Base-by-base conservation (phyloP, 2,113 vertebrate genomes). In the Regulus satrapa region DNA sequence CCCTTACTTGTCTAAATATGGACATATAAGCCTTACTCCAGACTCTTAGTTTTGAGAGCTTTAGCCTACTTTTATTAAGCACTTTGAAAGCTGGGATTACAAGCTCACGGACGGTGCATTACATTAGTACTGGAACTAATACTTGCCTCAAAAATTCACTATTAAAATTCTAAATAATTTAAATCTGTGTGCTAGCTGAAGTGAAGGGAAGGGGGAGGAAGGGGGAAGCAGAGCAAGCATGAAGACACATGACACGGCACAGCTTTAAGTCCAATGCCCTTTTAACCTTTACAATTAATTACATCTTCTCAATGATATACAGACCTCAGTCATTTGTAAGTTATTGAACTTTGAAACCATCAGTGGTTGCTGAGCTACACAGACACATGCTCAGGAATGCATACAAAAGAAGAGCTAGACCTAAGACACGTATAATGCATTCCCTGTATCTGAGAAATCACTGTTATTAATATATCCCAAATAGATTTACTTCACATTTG, bases 31-130 rank as follows among this genome's bases (percentile, higher is more conserved):
- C 89, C 46, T 91, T 85, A 85, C 48, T 93, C 16, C 36, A 88
- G 56, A 72, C 63, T 92, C 59, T 54, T n/a, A 69, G 26, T 89
- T 85, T 69, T 94, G 78, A 95, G 85, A 96, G 85, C 55, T 84
- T 94, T 90, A 94, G 88, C 88, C 90, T 96, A 84, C 78, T 96
- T 96, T 93, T 64, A 88, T 80, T 94, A 95, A 94, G 79, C 63
- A 90, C 63, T 95, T 86, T 64, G 78, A 94, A 96, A 97, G 88
- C 90, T 61, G 82, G 92, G 82, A 95, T 96, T 96, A 96, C 94
- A 95, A 94, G 79, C 78, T 95, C 88, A 96, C 0, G 6, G 66
- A 84, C 34, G 38, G 85, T 89, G 71, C 85, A 90, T 94, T 95
- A 96, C 92, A 88, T 93, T 90, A 96, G 68, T 84, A 55, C 82